Percentiles rank a stretch among this genome's conserved stretches.
phyloP scores from a whole-genome alignment of 1,140 invertebrate genomes.

The Epicauta chinensis region DNA sequence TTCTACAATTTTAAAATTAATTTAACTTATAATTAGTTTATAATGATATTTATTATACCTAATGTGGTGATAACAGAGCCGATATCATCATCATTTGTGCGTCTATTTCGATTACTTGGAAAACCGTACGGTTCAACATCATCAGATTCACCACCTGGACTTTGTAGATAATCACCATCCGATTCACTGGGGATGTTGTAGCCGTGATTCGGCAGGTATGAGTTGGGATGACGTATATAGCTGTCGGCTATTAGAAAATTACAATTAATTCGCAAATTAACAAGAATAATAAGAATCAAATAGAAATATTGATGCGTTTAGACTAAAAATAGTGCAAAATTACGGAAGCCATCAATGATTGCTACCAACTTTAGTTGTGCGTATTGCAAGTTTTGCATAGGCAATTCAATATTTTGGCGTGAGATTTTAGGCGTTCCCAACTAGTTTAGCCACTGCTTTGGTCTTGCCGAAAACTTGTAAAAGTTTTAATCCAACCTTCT shows the following conservation, averaged over 20 bases:
- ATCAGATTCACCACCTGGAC: constrained; percentile 42
- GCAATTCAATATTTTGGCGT: no score
- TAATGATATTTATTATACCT: constrained; percentile 34
- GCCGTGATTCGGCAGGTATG: constrained; percentile 65
- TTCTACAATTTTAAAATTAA: constrained; percentile 42
- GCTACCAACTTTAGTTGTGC: no score
- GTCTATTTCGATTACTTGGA: constrained; percentile 53
- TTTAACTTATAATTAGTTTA: background rate
- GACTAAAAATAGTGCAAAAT: no score
- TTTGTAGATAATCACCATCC: constrained; percentile 40
- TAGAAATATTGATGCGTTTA: no score
- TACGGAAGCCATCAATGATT: no score
- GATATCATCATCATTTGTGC: constrained; percentile 51
- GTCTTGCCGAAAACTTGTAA: no score
- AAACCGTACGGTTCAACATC: constrained; percentile 63
- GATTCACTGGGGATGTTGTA: constrained; percentile 61
- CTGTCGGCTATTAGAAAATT: constrained; percentile 49
- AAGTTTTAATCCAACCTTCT: no score
- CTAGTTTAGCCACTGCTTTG: no score
- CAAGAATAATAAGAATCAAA: no score
- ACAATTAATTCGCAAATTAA: constrained; percentile 1
- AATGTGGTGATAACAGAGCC: constrained; percentile 52
- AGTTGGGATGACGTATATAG: constrained; percentile 76
- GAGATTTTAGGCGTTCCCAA: no score
- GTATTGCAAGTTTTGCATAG: no score